Percentiles rank a stretch among this genome's conserved stretches.
Evolutionary conservation across 2,797 vertebrate species (phyloP).

Genomic region (Molossus alvarezi): DNA sequence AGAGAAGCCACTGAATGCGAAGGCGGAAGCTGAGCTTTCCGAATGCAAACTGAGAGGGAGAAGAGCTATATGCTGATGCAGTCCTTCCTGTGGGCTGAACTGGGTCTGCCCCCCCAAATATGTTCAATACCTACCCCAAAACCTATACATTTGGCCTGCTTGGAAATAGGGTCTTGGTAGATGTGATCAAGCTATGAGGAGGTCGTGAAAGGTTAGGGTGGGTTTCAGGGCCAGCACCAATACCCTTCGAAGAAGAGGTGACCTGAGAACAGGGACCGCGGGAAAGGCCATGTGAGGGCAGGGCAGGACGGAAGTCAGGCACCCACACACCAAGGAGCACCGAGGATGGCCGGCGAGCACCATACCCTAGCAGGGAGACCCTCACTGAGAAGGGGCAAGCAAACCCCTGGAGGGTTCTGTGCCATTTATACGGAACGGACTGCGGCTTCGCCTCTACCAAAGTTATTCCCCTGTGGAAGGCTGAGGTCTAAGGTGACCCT

Average conservation of each 20-base stretch:
- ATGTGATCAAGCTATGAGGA: not conserved
- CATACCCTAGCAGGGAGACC: not conserved
- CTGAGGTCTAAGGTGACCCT: not conserved
- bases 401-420: not conserved
- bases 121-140: not conserved
- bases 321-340: not conserved
- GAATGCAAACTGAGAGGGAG: not conserved
- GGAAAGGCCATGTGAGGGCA: not conserved
- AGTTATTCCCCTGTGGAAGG: not conserved
- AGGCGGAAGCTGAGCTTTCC: not conserved
- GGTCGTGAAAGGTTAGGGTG: not conserved
- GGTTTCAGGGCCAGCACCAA: not conserved
- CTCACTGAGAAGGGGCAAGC: not conserved
- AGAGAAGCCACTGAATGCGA: constrained; percentile 21
- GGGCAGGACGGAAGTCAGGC: not conserved
- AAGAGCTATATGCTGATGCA: not conserved
- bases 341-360: not conserved
- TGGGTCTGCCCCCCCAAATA: not conserved
- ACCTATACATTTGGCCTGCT: not conserved
- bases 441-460: not conserved
- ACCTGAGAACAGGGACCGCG: not conserved
- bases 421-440: not conserved
- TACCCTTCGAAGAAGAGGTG: not conserved
- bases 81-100: not conserved
- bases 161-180: not conserved